Evolutionary conservation across 1,140 invertebrate genomes (phyloP).

Genomic region (Magallana gigas): DNA sequence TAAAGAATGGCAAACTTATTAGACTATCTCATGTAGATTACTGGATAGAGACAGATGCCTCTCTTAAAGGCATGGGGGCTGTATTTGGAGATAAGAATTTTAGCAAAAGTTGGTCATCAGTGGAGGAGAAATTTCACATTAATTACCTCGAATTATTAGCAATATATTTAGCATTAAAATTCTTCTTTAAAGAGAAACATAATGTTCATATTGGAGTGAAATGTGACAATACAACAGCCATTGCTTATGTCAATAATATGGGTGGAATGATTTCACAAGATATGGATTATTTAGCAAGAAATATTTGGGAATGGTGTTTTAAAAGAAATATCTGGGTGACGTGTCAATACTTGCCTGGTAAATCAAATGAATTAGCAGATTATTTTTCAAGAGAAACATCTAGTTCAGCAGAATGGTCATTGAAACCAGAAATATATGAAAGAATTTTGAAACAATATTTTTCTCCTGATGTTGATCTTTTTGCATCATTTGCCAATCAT

Average conservation of each 20-base stretch:
- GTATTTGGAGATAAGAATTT: not conserved
- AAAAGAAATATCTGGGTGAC: not conserved
- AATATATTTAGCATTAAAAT: not conserved
- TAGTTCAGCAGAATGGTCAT: conserved; percentile 54
- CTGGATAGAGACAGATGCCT: conserved; percentile 43
- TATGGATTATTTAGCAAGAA: not conserved
- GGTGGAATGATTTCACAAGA: conserved; percentile 12
- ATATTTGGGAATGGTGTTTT: conserved; percentile 61
- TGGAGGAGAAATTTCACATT: conserved; percentile 14
- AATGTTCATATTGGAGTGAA: not conserved
- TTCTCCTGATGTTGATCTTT: conserved; percentile 46
- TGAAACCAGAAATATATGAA: conserved; percentile 50
- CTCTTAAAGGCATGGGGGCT: conserved; percentile 16
- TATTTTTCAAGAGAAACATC: conserved; percentile 47
- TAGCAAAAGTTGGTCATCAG: not conserved
- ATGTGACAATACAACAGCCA: not conserved
- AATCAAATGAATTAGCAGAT: conserved; percentile 58
- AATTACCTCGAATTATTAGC: conserved; percentile 17
- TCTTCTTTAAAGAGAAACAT: not conserved
- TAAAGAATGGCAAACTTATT: conserved; percentile 54
- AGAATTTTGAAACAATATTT: conserved; percentile 50
- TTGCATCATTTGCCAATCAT: too few species aligned
- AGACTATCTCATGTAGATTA: not conserved
- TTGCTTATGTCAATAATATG: conserved; percentile 8
- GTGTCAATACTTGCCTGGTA: conserved; percentile 51